Percentiles rank a stretch among this genome's conserved stretches.
Evolutionary conservation across 2,888 invertebrate genomes (phyloP).

Genomic region (Siphlonurus alternatus): DNA sequence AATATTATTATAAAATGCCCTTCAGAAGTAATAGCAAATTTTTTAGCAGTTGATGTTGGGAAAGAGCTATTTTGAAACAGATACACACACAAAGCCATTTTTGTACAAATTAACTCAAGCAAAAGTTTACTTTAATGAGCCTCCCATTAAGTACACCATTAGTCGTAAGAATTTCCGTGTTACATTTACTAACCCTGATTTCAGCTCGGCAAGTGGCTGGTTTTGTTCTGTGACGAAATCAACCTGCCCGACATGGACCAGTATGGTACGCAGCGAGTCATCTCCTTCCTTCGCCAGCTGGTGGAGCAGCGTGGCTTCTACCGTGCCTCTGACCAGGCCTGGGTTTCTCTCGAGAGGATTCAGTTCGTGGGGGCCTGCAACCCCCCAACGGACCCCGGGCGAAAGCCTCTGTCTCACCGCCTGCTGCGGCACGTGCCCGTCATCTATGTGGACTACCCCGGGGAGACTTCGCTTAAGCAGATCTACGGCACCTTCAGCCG

Average conservation of each 20-base stretch:
- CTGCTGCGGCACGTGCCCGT: conserved; percentile 92
- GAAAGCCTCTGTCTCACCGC: conserved; percentile 84
- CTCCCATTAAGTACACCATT: too few relatives aligned
- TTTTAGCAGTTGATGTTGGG: too few relatives aligned
- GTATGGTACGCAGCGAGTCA: conserved; percentile 95
- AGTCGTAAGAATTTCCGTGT: too few relatives aligned
- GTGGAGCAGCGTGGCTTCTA: conserved; percentile 93
- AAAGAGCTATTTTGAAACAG: too few relatives aligned
- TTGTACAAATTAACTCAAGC: too few relatives aligned
- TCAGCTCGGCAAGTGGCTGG: conserved; percentile 90
- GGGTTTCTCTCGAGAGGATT: conserved; percentile 93
- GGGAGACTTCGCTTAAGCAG: conserved; percentile 90
- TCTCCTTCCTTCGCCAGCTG: conserved; percentile 93
- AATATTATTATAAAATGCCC: not conserved
- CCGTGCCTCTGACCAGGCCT: conserved; percentile 82
- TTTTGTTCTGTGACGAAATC: conserved; percentile 99
- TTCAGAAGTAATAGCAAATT: not conserved
- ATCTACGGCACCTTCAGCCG: conserved; percentile 98
- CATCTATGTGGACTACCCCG: conserved; percentile 98
- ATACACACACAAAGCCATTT: too few relatives aligned
- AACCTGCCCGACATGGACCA: conserved; percentile 98
- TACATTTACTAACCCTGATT: not conserved
- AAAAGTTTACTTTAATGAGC: too few relatives aligned
- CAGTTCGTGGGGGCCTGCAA: conserved; percentile 99
- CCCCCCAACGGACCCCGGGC: conserved; percentile 97